These are phyloP conservation scores for Irena cyanogastra DNA, from an alignment of 2,113 vertebrate species.

Conservation along the genomic window DNA sequence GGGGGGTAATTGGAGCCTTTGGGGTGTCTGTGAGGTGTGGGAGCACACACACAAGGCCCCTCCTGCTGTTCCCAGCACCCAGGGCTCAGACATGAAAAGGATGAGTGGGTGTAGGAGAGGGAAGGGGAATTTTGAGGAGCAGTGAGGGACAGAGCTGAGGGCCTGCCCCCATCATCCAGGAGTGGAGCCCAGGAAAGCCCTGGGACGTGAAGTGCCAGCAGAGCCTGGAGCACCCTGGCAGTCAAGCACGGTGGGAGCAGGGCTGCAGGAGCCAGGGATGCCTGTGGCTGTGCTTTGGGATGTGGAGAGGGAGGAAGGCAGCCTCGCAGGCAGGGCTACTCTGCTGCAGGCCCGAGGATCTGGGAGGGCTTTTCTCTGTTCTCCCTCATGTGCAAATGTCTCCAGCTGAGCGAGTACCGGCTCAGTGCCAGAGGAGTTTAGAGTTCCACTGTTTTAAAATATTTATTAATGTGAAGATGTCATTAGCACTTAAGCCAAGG, in stretches of 20 bases:
- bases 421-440: constrained; percentile 23
- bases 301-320: neutral
- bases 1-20: neutral
- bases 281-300: accelerated
- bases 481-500: constrained; percentile 62
- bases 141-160: neutral
- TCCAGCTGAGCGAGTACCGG: neutral
- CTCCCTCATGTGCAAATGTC: neutral
- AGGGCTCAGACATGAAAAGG: neutral
- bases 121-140: neutral
- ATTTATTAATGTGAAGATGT: constrained; percentile 66
- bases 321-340: neutral
- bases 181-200: neutral
- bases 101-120: accelerated
- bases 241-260: neutral
- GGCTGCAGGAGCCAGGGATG: neutral
- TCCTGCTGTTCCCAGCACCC: neutral
- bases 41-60: neutral
- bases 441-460: constrained; percentile 62
- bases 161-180: neutral
- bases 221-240: neutral
- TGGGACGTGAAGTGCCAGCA: neutral
- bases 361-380: neutral
- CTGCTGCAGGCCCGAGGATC: neutral
- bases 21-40: neutral